Evolutionary conservation across 1,140 invertebrate species (phyloP), one percentile per base, ranked within the genome.

Genomic region (Heliconius congener): DNA sequence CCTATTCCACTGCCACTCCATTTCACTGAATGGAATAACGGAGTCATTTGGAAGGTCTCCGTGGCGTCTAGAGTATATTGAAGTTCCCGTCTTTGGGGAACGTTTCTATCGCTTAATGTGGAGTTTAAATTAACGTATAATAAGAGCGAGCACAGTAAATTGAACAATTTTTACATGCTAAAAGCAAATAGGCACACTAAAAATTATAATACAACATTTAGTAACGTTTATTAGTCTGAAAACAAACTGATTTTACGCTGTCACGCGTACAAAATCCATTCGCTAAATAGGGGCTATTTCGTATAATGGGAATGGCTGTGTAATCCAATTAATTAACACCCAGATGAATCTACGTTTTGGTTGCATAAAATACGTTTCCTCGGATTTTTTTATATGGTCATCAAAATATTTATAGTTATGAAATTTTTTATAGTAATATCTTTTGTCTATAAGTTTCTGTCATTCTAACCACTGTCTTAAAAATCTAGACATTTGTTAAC

Each of bases 1-100:
- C 85, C 90, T 93, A 93, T 93, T 93, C 91, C 90, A 91, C 89
- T 89, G 88, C 86, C 90, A 90, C 90, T 90, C 86, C 88, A 92
- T 91, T 93, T 91, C 88, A 88, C 90, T 85, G 87, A 89, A 91
- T 91, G 88, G 91, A 92, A 92, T 93, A 92, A 93, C 91, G 85
- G 87, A 87, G 86, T 89, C 89, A 87, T 91, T 91, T 87, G 81
- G 85, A 89, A 88, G 90, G 90, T 88, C 87, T 85, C 83, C 84
- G 75, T 79, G 80, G 80, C 84, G 84, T 90, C 85, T 85, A 81
- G 81, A 83, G 83, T 86, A 85, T 89, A 87, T 90, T 87, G 87
- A 84, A 81, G 81, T 82, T 82, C 81, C 78, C 81, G 82, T 79
- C 76, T 82, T 76, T 39, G 72, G 77, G 76, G 75, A 71, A 34